Percentiles rank a stretch among this genome's conserved stretches.
Evolutionary conservation across 2,888 invertebrate species (phyloP).

Genomic region (Pachymerium ferrugineum): DNA sequence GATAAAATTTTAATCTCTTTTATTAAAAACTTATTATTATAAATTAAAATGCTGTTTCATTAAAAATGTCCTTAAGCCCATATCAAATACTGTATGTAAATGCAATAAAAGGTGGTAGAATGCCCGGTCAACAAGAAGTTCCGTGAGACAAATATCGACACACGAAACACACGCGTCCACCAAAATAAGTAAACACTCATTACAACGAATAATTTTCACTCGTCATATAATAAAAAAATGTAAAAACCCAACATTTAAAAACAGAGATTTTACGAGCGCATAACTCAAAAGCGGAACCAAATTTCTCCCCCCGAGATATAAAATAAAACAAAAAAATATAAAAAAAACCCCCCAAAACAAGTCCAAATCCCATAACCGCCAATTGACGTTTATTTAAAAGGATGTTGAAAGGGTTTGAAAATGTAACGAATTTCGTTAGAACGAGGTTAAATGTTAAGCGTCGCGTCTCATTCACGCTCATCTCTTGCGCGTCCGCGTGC

Average conservation of each 20-base stretch:
- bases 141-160: too few species aligned
- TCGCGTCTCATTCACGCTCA: not conserved
- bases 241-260: not conserved
- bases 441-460: not conserved
- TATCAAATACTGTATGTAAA: too few species aligned
- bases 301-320: not conserved
- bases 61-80: too few species aligned
- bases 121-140: too few species aligned
- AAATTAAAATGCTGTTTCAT: too few species aligned
- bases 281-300: too few species aligned
- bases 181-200: too few species aligned
- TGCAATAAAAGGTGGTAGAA: too few species aligned
- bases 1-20: too few species aligned
- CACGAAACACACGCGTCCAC: too few species aligned
- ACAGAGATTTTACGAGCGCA: not conserved
- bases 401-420: not conserved
- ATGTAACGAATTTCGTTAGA: not conserved
- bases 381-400: not conserved
- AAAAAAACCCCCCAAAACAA: not conserved
- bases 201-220: too few species aligned
- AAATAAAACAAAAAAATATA: not conserved
- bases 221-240: not conserved
- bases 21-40: too few species aligned
- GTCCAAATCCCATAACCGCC: not conserved
- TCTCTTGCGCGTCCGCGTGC: not conserved